Conservation (phyloP, 2,797 vertebrate species). For the Ptychadena robeensis region DNA sequence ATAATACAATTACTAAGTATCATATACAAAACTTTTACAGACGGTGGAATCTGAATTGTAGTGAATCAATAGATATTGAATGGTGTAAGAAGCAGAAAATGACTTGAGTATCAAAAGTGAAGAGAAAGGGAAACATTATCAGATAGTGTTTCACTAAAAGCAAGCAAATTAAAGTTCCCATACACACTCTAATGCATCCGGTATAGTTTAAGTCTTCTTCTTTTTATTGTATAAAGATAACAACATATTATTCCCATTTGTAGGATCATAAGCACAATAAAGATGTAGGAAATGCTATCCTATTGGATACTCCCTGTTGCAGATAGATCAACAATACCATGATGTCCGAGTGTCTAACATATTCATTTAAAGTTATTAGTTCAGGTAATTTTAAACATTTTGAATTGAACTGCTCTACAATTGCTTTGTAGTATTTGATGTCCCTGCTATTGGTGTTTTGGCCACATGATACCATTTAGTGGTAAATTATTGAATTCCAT, state of each 20-base stretch:
- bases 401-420: background rate
- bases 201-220: conserved; percentile 16
- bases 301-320: conserved; percentile 6
- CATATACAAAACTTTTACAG: conserved; percentile 50
- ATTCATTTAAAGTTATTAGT: background rate
- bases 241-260: conserved; percentile 22
- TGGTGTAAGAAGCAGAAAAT: conserved; percentile 38
- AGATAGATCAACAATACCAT: conserved; percentile 21
- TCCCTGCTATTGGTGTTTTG: background rate
- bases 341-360: conserved; percentile 6
- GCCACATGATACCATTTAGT: too few relatives aligned
- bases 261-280: conserved; percentile 44
- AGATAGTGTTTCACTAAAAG: conserved; percentile 46
- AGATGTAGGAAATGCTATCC: conserved; percentile 36
- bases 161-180: conserved; percentile 13
- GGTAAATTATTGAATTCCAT: too few relatives aligned
- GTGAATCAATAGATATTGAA: background rate
- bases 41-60: conserved; percentile 41
- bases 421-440: too few relatives aligned
- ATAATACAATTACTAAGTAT: conserved; percentile 55
- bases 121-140: conserved; percentile 37
- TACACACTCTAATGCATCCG: conserved; percentile 10
- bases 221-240: background rate
- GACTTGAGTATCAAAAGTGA: conserved; percentile 29
- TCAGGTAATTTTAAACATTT: background rate